These are phyloP conservation scores for Caradrina clavipalpis DNA, from an alignment of 2,888 invertebrate species.

Conservation along the genomic window DNA sequence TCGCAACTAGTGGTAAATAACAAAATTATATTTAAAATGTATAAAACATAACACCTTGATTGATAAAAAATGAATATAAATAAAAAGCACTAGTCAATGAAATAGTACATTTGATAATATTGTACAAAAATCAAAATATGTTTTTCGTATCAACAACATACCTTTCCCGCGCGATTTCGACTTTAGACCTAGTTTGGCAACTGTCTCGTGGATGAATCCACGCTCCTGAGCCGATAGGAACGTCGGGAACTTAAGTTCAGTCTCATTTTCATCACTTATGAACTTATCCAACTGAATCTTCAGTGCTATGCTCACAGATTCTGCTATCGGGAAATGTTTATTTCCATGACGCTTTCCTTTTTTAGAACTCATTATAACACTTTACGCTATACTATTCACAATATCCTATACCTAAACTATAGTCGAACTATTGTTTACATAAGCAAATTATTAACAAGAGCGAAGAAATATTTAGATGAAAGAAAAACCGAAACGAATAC, in stretches of 20 bases:
- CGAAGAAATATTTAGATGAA: slow-evolving; percentile 23
- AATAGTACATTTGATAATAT: background rate
- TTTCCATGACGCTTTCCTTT: slow-evolving; percentile 84
- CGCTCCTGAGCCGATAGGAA: slow-evolving; percentile 95
- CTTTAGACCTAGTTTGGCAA: slow-evolving; percentile 93
- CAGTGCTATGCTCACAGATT: slow-evolving; percentile 88
- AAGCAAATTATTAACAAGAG: slow-evolving; percentile 46
- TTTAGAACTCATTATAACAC: slow-evolving; percentile 83
- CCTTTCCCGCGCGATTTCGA: slow-evolving; percentile 96
- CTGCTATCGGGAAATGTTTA: slow-evolving; percentile 87
- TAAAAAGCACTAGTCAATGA: background rate
- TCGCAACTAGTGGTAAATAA: slow-evolving; percentile 33
- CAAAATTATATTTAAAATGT: background rate
- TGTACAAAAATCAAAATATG: slow-evolving; percentile 28
- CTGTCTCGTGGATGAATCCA: slow-evolving; percentile 94
- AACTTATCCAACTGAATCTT: slow-evolving; percentile 88
- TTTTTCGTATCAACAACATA: slow-evolving; percentile 71
- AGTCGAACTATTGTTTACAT: slow-evolving; percentile 55
- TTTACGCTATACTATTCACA: slow-evolving; percentile 23
- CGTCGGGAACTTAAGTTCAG: slow-evolving; percentile 92
- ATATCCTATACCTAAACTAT: slow-evolving; percentile 33
- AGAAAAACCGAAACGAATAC: slow-evolving; percentile 55
- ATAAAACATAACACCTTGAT: background rate
- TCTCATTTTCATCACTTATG: slow-evolving; percentile 86
- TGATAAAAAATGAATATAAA: background rate